A percentile compares a stretch with the other conserved stretches of the same genome.
Evolutionary conservation across 2,888 invertebrate genomes (phyloP).

Genomic region (Ametastegia equiseti): DNA sequence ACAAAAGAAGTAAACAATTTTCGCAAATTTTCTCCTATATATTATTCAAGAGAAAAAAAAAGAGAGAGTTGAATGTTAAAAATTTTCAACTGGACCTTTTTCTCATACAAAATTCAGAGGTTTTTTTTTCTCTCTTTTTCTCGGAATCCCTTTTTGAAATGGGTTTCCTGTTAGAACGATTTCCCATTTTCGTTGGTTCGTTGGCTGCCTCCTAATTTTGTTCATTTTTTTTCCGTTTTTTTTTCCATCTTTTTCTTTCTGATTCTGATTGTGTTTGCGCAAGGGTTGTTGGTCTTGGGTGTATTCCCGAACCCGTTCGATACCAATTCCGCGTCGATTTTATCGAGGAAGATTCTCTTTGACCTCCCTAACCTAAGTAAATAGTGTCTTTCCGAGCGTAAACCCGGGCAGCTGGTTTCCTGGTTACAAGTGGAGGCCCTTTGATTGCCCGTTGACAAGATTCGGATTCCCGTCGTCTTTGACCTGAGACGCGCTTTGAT

Average conservation of each 20-base stretch:
- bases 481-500: constrained; percentile 14
- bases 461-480: constrained; percentile 28
- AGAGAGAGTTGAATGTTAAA: neutral
- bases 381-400: constrained; percentile 23
- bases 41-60: no score
- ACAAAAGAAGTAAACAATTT: neutral
- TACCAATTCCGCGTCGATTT: constrained; percentile 22
- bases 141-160: neutral
- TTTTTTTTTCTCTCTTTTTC: neutral
- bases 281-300: neutral
- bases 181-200: neutral
- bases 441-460: constrained; percentile 20
- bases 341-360: constrained; percentile 13
- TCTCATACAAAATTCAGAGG: neutral
- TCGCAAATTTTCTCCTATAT: no score
- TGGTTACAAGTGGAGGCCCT: constrained; percentile 12
- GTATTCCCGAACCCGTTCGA: neutral
- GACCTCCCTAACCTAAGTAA: constrained; percentile 38
- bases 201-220: neutral
- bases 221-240: neutral
- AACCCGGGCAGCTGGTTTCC: constrained; percentile 5
- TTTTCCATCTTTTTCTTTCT: neutral
- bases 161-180: neutral
- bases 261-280: neutral
- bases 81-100: neutral